Percentiles rank a stretch among this genome's conserved stretches.
Conservation (phyloP, 1,140 invertebrate genomes). For the Doryteuthis pealeii region DNA sequence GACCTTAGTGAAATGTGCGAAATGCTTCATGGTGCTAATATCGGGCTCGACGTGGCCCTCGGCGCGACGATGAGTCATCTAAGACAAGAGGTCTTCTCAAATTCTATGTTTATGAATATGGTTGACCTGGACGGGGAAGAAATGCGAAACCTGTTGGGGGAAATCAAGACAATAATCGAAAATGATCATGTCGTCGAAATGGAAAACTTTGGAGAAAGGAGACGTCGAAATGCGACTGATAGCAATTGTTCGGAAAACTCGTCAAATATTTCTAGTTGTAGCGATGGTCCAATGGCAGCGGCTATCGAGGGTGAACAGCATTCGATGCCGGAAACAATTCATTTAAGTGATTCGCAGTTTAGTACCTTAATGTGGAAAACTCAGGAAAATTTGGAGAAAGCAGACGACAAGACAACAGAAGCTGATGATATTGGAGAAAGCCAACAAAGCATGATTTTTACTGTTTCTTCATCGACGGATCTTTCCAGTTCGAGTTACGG, state of each 20-base stretch:
- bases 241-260: background rate
- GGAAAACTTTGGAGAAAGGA: background rate
- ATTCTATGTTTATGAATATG: background rate
- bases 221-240: background rate
- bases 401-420: background rate
- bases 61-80: background rate
- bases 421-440: background rate
- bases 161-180: conserved; percentile 3
- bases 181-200: background rate
- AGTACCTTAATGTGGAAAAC: background rate
- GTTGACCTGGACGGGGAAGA: background rate
- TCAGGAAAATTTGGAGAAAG: background rate
- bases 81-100: background rate
- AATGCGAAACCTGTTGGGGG: background rate
- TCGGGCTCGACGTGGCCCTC: background rate
- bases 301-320: background rate
- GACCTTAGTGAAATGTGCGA: background rate
- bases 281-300: background rate
- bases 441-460: conserved; percentile 5
- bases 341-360: too few relatives aligned
- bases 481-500: background rate
- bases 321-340: background rate
- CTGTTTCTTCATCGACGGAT: background rate
- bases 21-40: background rate
- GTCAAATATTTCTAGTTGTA: background rate